These are phyloP conservation scores for Denticeps clupeoides DNA, from an alignment of 2,797 vertebrate species.

Conservation along the genomic window DNA sequence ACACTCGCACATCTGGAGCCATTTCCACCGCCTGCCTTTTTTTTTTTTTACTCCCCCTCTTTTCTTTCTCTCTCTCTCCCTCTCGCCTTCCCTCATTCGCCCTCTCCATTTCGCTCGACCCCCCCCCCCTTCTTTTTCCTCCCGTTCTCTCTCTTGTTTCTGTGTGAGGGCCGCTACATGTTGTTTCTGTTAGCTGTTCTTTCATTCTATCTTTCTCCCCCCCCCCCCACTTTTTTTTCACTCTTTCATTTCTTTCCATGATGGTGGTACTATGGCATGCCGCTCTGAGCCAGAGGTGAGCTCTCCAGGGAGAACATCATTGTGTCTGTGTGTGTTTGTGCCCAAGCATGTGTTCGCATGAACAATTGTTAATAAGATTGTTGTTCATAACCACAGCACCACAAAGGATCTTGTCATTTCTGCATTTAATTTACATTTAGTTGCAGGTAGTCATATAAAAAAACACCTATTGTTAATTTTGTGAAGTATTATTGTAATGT, in stretches of 20 bases:
- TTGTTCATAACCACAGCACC: no score
- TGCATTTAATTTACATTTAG: no score
- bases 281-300: background rate
- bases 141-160: constrained; percentile 5
- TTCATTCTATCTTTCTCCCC: constrained; percentile 1
- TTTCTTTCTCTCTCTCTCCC: background rate
- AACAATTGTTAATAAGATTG: no score
- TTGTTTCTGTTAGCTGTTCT: background rate
- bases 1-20: constrained; percentile 31
- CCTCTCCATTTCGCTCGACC: constrained; percentile 9
- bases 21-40: constrained; percentile 22
- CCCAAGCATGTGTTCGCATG: no score
- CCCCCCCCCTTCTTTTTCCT: background rate
- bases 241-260: background rate
- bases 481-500: no score
- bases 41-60: constrained; percentile 15
- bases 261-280: constrained; percentile 3
- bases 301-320: background rate
- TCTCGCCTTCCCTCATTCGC: constrained; percentile 1
- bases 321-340: background rate
- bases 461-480: no score
- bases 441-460: no score
- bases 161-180: constrained; percentile 19
- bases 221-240: background rate
- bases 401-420: no score